A percentile compares a stretch with the other conserved stretches of the same genome.
Evolutionary conservation across 2,113 vertebrate species (phyloP).

Genomic region (Cinclus mexicanus): DNA sequence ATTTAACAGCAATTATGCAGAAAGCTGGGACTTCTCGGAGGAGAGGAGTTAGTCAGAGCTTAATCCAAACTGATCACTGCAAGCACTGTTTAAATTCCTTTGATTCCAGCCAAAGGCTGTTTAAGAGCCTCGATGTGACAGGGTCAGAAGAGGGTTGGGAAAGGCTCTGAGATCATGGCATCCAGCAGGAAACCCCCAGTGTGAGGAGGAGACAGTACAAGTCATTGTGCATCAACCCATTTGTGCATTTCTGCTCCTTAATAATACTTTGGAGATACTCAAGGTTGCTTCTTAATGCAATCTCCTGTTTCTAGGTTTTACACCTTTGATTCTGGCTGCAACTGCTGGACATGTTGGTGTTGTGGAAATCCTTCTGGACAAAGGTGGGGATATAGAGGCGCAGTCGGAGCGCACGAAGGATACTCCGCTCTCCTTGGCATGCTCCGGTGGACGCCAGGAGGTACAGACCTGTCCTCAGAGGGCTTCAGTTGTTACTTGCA

Average conservation of each 20-base stretch:
- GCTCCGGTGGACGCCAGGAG: slow-evolving; percentile 97
- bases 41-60: neutral
- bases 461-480: slow-evolving; percentile 57
- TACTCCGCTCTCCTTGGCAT: slow-evolving; percentile 95
- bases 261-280: neutral
- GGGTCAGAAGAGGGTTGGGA: neutral
- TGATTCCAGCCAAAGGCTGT: too few species aligned
- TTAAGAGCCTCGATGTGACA: neutral
- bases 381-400: slow-evolving; percentile 97
- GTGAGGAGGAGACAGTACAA: neutral
- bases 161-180: neutral
- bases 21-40: neutral
- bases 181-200: neutral
- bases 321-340: slow-evolving; percentile 95
- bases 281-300: neutral
- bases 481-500: neutral
- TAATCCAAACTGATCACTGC: neutral
- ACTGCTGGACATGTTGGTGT: slow-evolving; percentile 97
- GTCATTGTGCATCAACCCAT: neutral
- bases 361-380: slow-evolving; percentile 96
- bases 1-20: neutral
- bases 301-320: slow-evolving; percentile 82
- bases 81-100: neutral
- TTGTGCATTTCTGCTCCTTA: neutral
- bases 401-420: slow-evolving; percentile 99